phyloP scores from a whole-genome alignment of 64 coral and sea anemone genomes.

The Catalaphyllia jardinei region DNA sequence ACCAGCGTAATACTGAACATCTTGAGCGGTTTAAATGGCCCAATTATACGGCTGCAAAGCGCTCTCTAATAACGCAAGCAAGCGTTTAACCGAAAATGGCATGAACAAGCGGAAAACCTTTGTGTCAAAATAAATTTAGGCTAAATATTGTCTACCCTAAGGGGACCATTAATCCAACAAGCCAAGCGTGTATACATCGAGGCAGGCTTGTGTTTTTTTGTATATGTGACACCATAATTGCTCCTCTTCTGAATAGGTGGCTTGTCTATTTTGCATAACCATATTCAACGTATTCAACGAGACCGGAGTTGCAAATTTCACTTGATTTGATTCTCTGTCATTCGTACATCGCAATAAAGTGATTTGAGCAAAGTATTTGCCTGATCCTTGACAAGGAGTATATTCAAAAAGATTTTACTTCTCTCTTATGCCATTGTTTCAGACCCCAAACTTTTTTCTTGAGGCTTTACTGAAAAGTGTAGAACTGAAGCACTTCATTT shows the following conservation, averaged over 20 bases:
- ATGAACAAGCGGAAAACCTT: conserved; percentile 7
- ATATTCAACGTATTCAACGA: conserved; percentile 8
- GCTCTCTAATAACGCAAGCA: conserved; percentile 21
- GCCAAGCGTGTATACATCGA: conserved; percentile 31
- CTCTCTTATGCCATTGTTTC: neutral
- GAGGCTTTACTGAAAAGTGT: neutral
- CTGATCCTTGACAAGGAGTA: too few relatives aligned
- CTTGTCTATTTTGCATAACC: conserved; percentile 50
- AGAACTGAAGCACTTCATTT: neutral
- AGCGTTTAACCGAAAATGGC: conserved; percentile 34
- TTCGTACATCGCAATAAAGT: neutral
- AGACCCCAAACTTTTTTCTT: neutral
- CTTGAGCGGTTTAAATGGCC: conserved; percentile 26
- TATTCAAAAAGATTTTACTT: neutral
- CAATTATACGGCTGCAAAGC: conserved; percentile 31
- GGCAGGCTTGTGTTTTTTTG: conserved; percentile 39
- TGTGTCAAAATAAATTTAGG: conserved; percentile 14
- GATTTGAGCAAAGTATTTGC: neutral
- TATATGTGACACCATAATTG: conserved; percentile 40
- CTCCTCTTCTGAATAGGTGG: conserved; percentile 11
- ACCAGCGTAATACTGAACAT: neutral
- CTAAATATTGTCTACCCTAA: conserved; percentile 5
- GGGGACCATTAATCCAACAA: conserved; percentile 33
- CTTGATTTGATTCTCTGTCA: neutral
- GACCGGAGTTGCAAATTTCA: conserved; percentile 3